Base-by-base conservation (phyloP, 2,113 vertebrate species). In the Callipepla californica region DNA sequence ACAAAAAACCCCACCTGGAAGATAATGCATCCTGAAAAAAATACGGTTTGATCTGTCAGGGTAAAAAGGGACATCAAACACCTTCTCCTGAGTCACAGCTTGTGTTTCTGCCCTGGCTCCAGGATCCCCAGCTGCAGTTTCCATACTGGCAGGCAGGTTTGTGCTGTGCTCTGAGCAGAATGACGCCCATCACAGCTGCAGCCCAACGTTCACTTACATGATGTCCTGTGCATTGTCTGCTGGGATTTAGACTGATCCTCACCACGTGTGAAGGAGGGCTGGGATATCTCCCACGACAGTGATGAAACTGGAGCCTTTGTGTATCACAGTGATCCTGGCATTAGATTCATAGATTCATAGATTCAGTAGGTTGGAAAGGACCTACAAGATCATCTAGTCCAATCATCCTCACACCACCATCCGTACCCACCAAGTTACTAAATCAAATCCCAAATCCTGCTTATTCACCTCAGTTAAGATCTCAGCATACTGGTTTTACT, bases 31-130 rank as follows among this genome's bases (percentile, higher is more conserved):
- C 7, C 34, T 7, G 48, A n/a, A 40, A 26, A 26, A 12, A 17
- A 26, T 4, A 19, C 4, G 40, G 2, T 48, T 78, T 47, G 14
- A 32, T 40, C 1, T 11, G 62, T 65, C 32, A 0, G 1, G 2
- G 30, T 4, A 1, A 1, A 13, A 66, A 67, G 44, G 2, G 20
- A 2, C 7, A 5, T 34, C 42, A 42, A 28, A 50, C 69, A 15
- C 21, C 81, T 78, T 19, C 11, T 47, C 12, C 13, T 53, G 13
- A 47, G 14, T 59, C 42, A 26, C 0, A 47, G 14, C 8, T 15
- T 78, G 7, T 50, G 6, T 42, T 67, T 81, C 11, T 34, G 42
- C 34, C 50, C 81, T 72, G 74, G 11, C 20, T 36, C 8, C 45
- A 78, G 26, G 36, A 53, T 58, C 65, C 77, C 26, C 5, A 18